phyloP scores from a whole-genome alignment of 2,113 vertebrate species.

The Anolis sagrei region DNA sequence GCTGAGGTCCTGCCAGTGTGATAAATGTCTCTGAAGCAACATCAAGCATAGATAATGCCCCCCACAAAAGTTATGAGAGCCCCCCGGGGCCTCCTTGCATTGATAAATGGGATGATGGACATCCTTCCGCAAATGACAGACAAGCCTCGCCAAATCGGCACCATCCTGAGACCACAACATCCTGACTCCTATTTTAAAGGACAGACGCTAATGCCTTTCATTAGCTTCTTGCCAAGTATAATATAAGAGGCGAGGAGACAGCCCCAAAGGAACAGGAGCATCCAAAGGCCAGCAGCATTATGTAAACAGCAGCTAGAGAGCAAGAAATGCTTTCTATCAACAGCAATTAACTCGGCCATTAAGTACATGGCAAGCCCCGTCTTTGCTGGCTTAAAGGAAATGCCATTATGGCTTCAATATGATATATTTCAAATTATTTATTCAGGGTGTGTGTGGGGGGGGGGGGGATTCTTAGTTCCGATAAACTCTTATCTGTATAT shows the following conservation, averaged over 20 bases:
- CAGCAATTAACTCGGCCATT: constrained; percentile 7
- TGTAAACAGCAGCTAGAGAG: constrained; percentile 15
- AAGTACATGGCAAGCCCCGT: neutral
- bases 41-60: neutral
- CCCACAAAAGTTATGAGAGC: neutral
- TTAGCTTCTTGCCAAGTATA: constrained; percentile 14
- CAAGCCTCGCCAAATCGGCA: neutral
- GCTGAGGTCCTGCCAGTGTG: neutral
- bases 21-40: neutral
- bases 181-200: neutral
- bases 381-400: neutral
- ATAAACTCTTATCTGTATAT: too few species aligned
- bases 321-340: constrained; percentile 9
- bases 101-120: constrained; percentile 5
- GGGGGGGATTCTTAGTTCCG: too few species aligned
- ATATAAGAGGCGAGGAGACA: constrained; percentile 6
- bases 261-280: constrained; percentile 16
- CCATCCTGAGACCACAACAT: constrained; percentile 7
- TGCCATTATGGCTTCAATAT: neutral
- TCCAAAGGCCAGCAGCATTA: constrained; percentile 10
- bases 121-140: neutral
- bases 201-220: constrained; percentile 11
- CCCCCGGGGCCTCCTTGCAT: neutral
- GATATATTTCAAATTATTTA: neutral
- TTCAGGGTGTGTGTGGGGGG: too few species aligned